Percentiles rank a stretch among this genome's conserved stretches.
Conservation (phyloP, 2,888 invertebrate genomes). For the Diloba caeruleocephala region DNA sequence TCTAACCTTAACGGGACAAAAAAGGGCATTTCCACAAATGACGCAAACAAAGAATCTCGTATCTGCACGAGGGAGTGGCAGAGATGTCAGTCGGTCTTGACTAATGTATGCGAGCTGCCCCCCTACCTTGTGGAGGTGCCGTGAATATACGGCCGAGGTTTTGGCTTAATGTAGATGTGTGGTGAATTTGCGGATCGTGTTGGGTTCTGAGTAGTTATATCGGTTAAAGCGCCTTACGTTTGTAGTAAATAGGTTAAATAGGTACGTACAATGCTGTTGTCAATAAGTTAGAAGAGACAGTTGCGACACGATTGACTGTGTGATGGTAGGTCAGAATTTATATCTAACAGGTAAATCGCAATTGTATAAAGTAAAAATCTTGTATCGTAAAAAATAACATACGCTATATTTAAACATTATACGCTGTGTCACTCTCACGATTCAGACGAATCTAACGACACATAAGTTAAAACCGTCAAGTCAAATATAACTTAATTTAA, state of each 20-base stretch:
- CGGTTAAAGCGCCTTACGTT: not conserved
- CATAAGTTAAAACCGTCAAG: too few species aligned
- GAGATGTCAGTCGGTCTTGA: constrained; percentile 49
- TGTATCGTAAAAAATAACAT: too few species aligned
- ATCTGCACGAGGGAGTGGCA: constrained; percentile 49
- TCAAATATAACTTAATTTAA: too few species aligned
- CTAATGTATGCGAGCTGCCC: constrained; percentile 51
- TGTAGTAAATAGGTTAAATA: not conserved
- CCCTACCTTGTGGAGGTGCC: constrained; percentile 43
- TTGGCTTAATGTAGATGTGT: constrained; percentile 45
- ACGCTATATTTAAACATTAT: too few species aligned
- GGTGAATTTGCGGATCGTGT: constrained; percentile 30
- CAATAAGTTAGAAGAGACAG: too few species aligned
- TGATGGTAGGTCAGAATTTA: too few species aligned
- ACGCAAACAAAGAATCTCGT: constrained; percentile 44
- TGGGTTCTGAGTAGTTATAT: constrained; percentile 17
- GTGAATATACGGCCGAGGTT: constrained; percentile 51
- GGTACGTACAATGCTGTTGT: not conserved
- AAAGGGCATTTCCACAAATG: constrained; percentile 34
- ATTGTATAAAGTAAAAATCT: too few species aligned
- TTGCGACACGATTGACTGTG: too few species aligned
- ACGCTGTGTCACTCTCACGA: too few species aligned
- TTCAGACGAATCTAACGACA: too few species aligned
- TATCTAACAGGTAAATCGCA: too few species aligned
- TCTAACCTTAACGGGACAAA: not conserved